These are phyloP conservation scores for Mythimna ferrago DNA, from an alignment of 2,888 invertebrate genomes.

Conservation along the genomic window DNA sequence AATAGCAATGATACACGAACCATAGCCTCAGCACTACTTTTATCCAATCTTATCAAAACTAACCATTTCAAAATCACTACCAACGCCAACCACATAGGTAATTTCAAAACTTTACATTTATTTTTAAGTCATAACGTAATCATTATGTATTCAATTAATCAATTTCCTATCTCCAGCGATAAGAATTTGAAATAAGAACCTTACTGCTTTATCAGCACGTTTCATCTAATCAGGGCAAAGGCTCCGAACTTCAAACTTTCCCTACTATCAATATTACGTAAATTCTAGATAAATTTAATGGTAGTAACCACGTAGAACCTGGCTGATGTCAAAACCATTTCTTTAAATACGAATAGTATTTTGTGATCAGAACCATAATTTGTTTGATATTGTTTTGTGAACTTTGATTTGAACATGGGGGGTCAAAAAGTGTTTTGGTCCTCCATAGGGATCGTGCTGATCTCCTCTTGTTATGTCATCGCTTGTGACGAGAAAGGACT, in stretches of 20 bases:
- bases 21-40: background rate
- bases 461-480: conserved; percentile 73
- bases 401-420: conserved; percentile 73
- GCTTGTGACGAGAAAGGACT: conserved; percentile 83
- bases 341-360: conserved; percentile 68
- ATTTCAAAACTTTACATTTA: conserved; percentile 17
- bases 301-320: conserved; percentile 68
- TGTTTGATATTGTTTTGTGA: conserved; percentile 38
- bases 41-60: background rate
- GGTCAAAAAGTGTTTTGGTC: conserved; percentile 81
- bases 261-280: conserved; percentile 48
- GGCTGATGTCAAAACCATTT: conserved; percentile 51
- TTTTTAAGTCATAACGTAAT: background rate
- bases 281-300: conserved; percentile 60
- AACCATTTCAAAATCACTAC: background rate
- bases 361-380: conserved; percentile 48
- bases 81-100: background rate
- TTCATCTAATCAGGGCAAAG: conserved; percentile 58
- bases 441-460: conserved; percentile 77
- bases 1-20: too few relatives aligned
- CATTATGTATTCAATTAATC: conserved; percentile 16
- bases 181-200: conserved; percentile 18
- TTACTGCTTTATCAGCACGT: conserved; percentile 67
- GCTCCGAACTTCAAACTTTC: conserved; percentile 16
- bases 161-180: conserved; percentile 26